phyloP scores from a whole-genome alignment of 2,888 invertebrate species.

The Scaptomyza cyrtandrae region DNA sequence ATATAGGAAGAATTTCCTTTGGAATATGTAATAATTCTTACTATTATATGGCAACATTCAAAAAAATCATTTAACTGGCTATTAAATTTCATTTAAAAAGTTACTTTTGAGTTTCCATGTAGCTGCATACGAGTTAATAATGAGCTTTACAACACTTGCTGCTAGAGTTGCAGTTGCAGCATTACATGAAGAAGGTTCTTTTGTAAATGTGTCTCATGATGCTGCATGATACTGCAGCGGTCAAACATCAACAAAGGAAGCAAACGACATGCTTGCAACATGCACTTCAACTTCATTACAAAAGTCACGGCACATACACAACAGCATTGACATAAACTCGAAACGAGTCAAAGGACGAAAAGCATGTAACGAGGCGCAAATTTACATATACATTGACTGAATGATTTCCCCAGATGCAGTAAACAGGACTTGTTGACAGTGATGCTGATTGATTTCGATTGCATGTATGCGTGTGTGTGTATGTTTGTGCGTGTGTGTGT shows the following conservation, averaged over 20 bases:
- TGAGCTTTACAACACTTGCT: constrained; percentile 57
- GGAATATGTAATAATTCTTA: too few relatives aligned
- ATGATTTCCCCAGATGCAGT: constrained; percentile 56
- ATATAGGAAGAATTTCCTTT: too few relatives aligned
- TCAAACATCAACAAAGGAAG: constrained; percentile 62
- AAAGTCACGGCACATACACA: constrained; percentile 59
- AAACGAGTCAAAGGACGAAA: constrained; percentile 16
- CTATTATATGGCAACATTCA: too few relatives aligned
- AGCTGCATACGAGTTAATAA: constrained; percentile 49
- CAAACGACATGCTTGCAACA: constrained; percentile 55
- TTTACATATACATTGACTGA: constrained; percentile 77
- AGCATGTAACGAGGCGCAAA: constrained; percentile 66
- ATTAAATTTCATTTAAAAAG: background rate
- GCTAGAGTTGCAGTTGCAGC: constrained; percentile 22
- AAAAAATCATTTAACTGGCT: background rate
- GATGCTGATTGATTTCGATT: constrained; percentile 74
- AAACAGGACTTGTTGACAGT: constrained; percentile 26
- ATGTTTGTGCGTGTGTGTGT: constrained; percentile 1
- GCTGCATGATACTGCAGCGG: constrained; percentile 30
- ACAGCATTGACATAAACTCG: constrained; percentile 37
- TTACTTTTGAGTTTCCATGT: background rate
- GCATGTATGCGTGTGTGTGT: constrained; percentile 22
- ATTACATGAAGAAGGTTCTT: constrained; percentile 9
- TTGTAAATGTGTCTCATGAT: constrained; percentile 22
- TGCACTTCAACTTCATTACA: constrained; percentile 74